Conservation (phyloP, 2,797 vertebrate species). For the Typhlichthys subterraneus region DNA sequence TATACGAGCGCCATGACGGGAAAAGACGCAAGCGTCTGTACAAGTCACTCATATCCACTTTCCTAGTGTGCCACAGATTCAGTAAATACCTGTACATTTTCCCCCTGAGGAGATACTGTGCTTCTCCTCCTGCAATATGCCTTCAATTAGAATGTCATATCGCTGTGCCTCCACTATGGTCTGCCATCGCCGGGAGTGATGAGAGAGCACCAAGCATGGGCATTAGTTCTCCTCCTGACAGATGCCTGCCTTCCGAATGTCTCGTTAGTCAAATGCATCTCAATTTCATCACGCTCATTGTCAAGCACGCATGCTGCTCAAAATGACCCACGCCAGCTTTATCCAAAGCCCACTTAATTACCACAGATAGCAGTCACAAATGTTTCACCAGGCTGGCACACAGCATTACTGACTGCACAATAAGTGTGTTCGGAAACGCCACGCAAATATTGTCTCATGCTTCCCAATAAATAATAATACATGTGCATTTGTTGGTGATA, state of each 20-base stretch:
- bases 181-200: constrained; percentile 34
- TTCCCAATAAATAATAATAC: too few species aligned
- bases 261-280: constrained; percentile 62
- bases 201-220: constrained; percentile 26
- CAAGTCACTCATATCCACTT: constrained; percentile 37
- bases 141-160: constrained; percentile 61
- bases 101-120: constrained; percentile 30
- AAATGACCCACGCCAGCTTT: constrained; percentile 35
- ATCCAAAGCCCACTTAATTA: constrained; percentile 53
- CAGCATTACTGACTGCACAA: too few species aligned
- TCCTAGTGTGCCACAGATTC: constrained; percentile 6
- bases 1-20: constrained; percentile 31
- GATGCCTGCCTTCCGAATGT: constrained; percentile 41
- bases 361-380: constrained; percentile 27
- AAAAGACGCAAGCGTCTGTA: constrained; percentile 17
- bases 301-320: constrained; percentile 42
- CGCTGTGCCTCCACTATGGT: constrained; percentile 29
- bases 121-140: constrained; percentile 52
- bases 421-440: neutral
- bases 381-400: constrained; percentile 32
- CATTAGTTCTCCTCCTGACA: constrained; percentile 43
- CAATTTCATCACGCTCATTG: constrained; percentile 42
- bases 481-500: too few species aligned
- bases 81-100: constrained; percentile 42
- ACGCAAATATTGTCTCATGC: too few species aligned